These are phyloP conservation scores for Myopa testacea DNA, from an alignment of 2,888 invertebrate species.

Conservation along the genomic window DNA sequence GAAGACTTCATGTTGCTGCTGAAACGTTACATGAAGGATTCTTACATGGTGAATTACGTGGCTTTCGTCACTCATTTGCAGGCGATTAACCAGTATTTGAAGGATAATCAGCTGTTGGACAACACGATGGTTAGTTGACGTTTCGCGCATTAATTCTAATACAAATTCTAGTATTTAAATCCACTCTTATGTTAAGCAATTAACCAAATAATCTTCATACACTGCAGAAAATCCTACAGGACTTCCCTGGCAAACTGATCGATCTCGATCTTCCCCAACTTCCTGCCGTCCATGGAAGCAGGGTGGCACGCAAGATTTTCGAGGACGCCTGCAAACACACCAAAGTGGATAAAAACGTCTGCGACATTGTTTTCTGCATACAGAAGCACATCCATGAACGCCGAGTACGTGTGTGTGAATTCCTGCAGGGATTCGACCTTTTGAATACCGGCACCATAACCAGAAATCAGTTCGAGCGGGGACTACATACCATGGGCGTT, in stretches of 20 bases:
- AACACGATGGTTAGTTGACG: constrained; percentile 45
- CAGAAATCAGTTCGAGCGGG: constrained; percentile 78
- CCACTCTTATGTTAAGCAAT: neutral
- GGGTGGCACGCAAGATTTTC: constrained; percentile 52
- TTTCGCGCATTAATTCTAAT: neutral
- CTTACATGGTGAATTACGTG: constrained; percentile 82
- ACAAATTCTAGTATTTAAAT: neutral
- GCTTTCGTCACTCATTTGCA: constrained; percentile 79
- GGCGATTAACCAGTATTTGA: constrained; percentile 74
- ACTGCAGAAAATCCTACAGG: constrained; percentile 69
- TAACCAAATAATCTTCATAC: too few relatives aligned
- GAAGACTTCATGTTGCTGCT: constrained; percentile 81
- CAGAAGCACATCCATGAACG: constrained; percentile 77
- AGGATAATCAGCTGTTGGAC: constrained; percentile 70
- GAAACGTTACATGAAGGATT: constrained; percentile 81
- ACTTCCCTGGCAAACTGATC: constrained; percentile 76
- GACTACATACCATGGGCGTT: constrained; percentile 76
- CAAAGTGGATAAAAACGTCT: constrained; percentile 54
- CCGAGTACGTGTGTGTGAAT: constrained; percentile 76
- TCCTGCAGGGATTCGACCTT: constrained; percentile 79
- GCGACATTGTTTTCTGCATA: constrained; percentile 68
- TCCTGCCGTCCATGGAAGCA: constrained; percentile 62
- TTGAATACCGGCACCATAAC: constrained; percentile 77
- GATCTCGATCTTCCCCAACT: constrained; percentile 77
- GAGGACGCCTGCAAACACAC: constrained; percentile 55